Conservation (phyloP, 2,888 invertebrate genomes). For the Dryobotodes eremita region DNA sequence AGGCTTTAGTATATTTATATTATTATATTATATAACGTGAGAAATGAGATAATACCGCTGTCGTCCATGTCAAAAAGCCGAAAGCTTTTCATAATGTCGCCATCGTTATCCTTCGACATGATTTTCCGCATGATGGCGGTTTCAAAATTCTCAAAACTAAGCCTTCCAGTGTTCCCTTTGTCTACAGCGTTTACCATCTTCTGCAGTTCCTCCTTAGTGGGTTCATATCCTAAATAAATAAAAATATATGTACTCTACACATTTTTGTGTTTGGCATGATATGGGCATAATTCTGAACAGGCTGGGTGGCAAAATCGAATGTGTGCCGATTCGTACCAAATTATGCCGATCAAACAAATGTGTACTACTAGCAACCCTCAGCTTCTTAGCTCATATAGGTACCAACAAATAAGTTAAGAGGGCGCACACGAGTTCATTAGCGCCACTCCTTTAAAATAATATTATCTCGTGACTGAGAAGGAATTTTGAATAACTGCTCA, state of each 20-base stretch:
- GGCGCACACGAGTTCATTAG: too few relatives aligned
- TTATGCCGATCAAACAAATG: not conserved
- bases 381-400: not conserved
- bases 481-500: too few relatives aligned
- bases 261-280: too few relatives aligned
- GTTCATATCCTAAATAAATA: slow-evolving; percentile 82
- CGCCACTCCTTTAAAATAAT: too few relatives aligned
- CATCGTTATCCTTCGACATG: slow-evolving; percentile 84
- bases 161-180: slow-evolving; percentile 82
- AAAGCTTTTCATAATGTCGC: slow-evolving; percentile 89
- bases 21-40: not conserved
- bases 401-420: not conserved
- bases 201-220: slow-evolving; percentile 86
- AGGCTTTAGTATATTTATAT: not conserved
- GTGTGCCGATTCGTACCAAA: not conserved
- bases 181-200: slow-evolving; percentile 85
- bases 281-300: not conserved
- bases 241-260: not conserved
- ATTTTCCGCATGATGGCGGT: slow-evolving; percentile 88
- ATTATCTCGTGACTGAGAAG: too few relatives aligned
- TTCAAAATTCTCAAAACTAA: slow-evolving; percentile 87
- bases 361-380: not conserved
- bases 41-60: slow-evolving; percentile 72
- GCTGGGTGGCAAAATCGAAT: not conserved
- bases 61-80: slow-evolving; percentile 86